Evolutionary conservation across 2,113 vertebrate genomes (phyloP).

Genomic region (Bettongia penicillata): DNA sequence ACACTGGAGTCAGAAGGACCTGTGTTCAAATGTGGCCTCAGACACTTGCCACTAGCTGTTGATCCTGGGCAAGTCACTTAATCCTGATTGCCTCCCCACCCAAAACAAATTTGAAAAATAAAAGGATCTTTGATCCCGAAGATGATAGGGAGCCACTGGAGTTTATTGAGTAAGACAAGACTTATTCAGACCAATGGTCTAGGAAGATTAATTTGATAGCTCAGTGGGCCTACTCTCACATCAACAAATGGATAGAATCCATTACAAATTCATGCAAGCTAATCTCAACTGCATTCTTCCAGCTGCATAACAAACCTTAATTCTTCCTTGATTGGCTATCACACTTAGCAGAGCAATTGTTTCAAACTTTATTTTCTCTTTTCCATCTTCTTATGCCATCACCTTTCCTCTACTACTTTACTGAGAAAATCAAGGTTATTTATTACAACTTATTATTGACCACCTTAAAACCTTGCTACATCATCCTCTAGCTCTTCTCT

Average conservation of each 20-base stretch:
- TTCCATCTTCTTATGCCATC: not conserved
- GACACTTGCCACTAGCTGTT: not conserved
- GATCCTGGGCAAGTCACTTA: not conserved
- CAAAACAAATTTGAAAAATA: not conserved
- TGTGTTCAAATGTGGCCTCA: not conserved
- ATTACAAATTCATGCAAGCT: not conserved
- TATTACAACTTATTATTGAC: not conserved
- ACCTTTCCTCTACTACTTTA: not conserved
- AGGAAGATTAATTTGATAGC: not conserved
- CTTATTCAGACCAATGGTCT: not conserved
- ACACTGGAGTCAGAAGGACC: too few relatives aligned
- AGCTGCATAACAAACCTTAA: not conserved
- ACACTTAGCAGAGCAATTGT: not conserved
- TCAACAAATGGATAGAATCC: not conserved
- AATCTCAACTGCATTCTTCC: not conserved
- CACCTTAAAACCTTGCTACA: not conserved
- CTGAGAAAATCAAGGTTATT: not conserved
- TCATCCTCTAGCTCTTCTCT: not conserved
- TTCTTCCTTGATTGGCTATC: not conserved
- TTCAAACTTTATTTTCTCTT: not conserved
- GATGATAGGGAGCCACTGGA: not conserved
- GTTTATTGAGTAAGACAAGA: not conserved
- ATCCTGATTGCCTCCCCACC: not conserved
- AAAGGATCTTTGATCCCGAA: not conserved
- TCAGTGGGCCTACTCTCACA: not conserved